Conservation (phyloP, 2,113 vertebrate species). For the Trochalopteron elliotii region DNA sequence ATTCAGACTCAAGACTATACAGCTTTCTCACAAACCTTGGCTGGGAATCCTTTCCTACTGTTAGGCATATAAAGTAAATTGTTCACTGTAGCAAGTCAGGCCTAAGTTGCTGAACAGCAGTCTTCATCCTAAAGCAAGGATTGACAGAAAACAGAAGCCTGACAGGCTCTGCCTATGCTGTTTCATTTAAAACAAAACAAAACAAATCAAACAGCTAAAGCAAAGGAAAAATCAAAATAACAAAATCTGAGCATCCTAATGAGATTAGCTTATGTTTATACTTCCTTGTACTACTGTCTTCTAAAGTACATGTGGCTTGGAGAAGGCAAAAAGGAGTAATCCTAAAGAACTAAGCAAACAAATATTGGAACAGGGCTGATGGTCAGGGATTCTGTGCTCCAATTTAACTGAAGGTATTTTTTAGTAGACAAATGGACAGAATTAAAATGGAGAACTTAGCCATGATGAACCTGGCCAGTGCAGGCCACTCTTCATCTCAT, state of each 20-base stretch:
- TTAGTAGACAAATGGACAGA: not conserved
- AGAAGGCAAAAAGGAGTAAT: not conserved
- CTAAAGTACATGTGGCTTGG: not conserved
- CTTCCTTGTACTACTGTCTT: not conserved
- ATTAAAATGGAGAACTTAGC: not conserved
- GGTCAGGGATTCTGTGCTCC: not conserved
- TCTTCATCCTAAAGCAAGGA: not conserved
- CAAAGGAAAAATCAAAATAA: not conserved
- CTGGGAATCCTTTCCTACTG: not conserved
- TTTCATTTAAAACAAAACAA: not conserved
- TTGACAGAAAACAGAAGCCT: not conserved
- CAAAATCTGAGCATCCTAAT: not conserved
- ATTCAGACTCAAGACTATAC: not conserved
- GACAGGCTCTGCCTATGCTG: not conserved
- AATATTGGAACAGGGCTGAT: not conserved
- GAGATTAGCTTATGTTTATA: not conserved
- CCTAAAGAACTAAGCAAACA: not conserved
- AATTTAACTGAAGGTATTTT: not conserved
- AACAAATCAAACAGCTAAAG: rapidly evolving
- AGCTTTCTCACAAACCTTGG: not conserved
- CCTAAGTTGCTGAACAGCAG: not conserved
- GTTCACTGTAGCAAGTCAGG: not conserved
- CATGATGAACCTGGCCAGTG: not conserved
- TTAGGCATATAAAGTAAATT: not conserved
- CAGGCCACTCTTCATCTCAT: not conserved